Base-by-base conservation (phyloP, 2,113 vertebrate genomes). In the Leucopsar rothschildi region DNA sequence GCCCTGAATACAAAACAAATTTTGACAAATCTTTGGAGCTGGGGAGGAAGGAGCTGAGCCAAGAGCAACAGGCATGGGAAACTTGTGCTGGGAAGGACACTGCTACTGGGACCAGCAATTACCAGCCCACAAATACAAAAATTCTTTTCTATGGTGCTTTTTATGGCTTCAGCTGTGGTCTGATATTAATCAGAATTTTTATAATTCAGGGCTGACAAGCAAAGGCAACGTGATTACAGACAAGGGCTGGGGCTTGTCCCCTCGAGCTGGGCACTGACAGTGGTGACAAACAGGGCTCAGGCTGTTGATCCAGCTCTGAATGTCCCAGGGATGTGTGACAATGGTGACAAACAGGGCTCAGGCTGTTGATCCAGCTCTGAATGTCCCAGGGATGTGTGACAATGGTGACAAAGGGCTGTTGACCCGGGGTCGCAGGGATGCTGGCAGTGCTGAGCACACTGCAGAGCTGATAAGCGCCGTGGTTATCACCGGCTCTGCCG, bases 11-110 rank as follows among this genome's bases (percentile, higher is more conserved):
- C 82, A 70, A 35, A 31, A 50, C 10, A 23, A 35, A 59, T 73
- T 50, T 3, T 77, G 71, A 65, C 75, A 86, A 37, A 4, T 21
- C 49, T 59, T 1, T 33, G 63, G 69, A 52, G 75, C 64, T 27
- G 52, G 45, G 45, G 37, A 83, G 42, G 68, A 61, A 45, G 68
- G 80, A 91, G 45, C 80, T 86, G 49, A 42, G 85, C 90, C 96
- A 95, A 93, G 88, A 88, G 92, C 75, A 96, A 68, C 78, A 80
- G 66, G 63, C 35, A 35, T 3, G 50, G 64, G 80, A 86, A 88
- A 88, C 53, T 82, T 66, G 5, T 55, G 42, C 65, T 68, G 71
- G 65, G 61, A 84, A 72, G 73, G 70, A 40, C 82, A 23, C 28
- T 25, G 69, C 84, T 64, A 7, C 90, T 19, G 75, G 73, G n/a